These are phyloP conservation scores for Timema cristinae DNA, from an alignment of 2,888 invertebrate genomes.

Conservation along the genomic window DNA sequence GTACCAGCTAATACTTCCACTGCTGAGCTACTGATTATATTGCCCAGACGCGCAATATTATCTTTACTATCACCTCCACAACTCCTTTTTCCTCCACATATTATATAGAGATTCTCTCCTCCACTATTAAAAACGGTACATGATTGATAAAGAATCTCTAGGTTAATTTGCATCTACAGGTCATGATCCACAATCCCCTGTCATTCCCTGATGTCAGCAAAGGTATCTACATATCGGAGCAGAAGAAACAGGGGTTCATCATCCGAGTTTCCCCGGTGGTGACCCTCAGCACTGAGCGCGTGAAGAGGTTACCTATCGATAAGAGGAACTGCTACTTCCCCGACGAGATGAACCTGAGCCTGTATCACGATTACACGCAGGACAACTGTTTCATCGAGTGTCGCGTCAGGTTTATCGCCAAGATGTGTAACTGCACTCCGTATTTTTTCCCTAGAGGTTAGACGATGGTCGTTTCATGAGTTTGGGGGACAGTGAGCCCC, in stretches of 20 bases:
- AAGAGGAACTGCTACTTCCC: slow-evolving; percentile 34
- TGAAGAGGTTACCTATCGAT: slow-evolving; percentile 28
- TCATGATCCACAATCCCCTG: not conserved
- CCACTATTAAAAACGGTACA: too few species aligned
- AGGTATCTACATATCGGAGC: slow-evolving; percentile 30
- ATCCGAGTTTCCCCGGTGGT: slow-evolving; percentile 31
- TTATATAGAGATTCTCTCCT: too few species aligned
- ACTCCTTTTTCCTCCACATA: too few species aligned
- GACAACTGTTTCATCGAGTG: slow-evolving; percentile 34
- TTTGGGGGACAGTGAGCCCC: too few species aligned
- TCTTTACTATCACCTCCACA: too few species aligned
- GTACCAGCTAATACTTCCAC: too few species aligned
- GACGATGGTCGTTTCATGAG: too few species aligned
- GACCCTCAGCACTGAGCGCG: slow-evolving; percentile 31
- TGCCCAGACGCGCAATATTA: too few species aligned
- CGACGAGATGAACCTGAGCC: slow-evolving; percentile 32
- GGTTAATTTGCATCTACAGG: too few species aligned
- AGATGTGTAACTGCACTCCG: slow-evolving; percentile 33
- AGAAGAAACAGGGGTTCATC: slow-evolving; percentile 26
- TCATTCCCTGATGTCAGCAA: slow-evolving; percentile 34
- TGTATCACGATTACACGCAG: slow-evolving; percentile 35
- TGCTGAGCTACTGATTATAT: too few species aligned
- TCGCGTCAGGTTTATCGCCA: slow-evolving; percentile 30
- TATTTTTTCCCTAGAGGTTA: slow-evolving; percentile 30
- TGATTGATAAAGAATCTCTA: too few species aligned